Evolutionary conservation across 2,888 invertebrate genomes (phyloP), one percentile per base, ranked within the genome.

Genomic region (Diplolepis rosae): DNA sequence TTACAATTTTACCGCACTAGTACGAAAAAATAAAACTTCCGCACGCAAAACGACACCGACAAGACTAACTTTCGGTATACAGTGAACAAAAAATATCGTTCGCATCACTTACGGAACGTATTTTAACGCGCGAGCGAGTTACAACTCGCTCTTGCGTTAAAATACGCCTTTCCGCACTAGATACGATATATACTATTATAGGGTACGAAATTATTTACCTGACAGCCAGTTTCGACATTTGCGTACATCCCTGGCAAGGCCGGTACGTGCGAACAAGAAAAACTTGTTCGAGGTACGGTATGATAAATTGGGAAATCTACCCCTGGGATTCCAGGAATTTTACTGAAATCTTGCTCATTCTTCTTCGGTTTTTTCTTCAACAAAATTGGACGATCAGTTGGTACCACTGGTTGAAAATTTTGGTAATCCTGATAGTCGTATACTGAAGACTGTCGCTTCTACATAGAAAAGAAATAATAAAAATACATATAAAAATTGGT

Each of bases 211-310:
- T 75, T 24, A 24, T 50, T 67, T 86, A 94, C 95, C 92, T 96
- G 96, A 80, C 96, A 96, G 69, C 95, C 95, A 77, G 96, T 94
- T 88, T 96, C 96, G 1, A 95, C 93, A 84, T 96, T 95, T n/a
- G 96, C 96, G 86, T 96, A 96, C 93, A 96, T 96, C 79, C 96
- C 96, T 1, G 96, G 96, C 67, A 93, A 91, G 22, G 93, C 93
- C 0, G 96, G 95, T 45, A 96, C 95, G 79, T 93, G 91, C 65
- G 92, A 91, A 84, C 96, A 96, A 2, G 94, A 93, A 89, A 96
- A 96, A 78, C 92, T 91, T 18, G 96, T 96, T 32, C 93, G 92
- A 0, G 96, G 96, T 1, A 95, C 94, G 74, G 90, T 89, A 85
- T 94, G 94, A 88, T 93, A 95, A 66, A 95, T 90, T 0, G 96